These are phyloP conservation scores for Chloroclysta siterata DNA, from an alignment of 2,888 invertebrate species.

Conservation along the genomic window DNA sequence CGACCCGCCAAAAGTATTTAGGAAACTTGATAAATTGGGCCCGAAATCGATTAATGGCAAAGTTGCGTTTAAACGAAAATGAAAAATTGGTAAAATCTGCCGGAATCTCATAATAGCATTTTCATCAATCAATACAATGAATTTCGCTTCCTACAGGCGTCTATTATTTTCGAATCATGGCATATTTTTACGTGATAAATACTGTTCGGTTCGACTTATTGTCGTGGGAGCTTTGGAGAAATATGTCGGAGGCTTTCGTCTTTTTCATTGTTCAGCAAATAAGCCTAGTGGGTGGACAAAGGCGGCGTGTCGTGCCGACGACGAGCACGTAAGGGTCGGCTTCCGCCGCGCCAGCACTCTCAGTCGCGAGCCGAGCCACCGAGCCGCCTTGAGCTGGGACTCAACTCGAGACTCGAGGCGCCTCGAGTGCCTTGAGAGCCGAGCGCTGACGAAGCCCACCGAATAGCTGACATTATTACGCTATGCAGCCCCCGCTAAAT, in stretches of 20 bases:
- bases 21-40: constrained; percentile 74
- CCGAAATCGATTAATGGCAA: constrained; percentile 73
- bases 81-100: constrained; percentile 75
- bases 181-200: constrained; percentile 64
- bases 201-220: constrained; percentile 52
- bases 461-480: constrained; percentile 75
- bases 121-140: constrained; percentile 79
- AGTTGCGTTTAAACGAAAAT: constrained; percentile 71
- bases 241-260: constrained; percentile 73
- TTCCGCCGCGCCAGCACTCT: constrained; percentile 83
- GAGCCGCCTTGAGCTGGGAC: constrained; percentile 62
- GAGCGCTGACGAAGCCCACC: constrained; percentile 77
- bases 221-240: constrained; percentile 61
- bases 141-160: constrained; percentile 64
- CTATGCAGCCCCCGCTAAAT: constrained; percentile 69
- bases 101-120: constrained; percentile 73
- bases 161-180: constrained; percentile 66
- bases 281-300: constrained; percentile 84
- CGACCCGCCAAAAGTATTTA: constrained; percentile 67
- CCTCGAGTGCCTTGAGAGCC: constrained; percentile 74
- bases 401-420: constrained; percentile 56
- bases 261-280: constrained; percentile 85
- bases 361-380: constrained; percentile 63
- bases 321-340: constrained; percentile 77
- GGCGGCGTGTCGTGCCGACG: constrained; percentile 77